Percentiles rank a stretch among this genome's conserved stretches.
phyloP scores from a whole-genome alignment of 1,140 invertebrate genomes.

The Leptinotarsa lineolata region DNA sequence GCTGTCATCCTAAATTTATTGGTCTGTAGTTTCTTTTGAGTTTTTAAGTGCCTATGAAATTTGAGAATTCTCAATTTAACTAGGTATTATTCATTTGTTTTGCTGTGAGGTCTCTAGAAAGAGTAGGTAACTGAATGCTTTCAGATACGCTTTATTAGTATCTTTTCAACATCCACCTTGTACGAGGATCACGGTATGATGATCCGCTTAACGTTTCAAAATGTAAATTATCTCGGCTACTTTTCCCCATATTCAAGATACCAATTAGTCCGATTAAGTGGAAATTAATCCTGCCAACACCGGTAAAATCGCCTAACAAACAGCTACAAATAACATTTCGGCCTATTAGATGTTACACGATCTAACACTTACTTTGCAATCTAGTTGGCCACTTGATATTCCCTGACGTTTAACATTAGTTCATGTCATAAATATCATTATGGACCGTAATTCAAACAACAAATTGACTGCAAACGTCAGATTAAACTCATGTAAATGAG shows the following conservation, averaged over 20 bases:
- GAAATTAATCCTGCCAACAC: slow-evolving; percentile 22
- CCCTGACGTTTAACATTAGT: slow-evolving; percentile 30
- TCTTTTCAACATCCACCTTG: too few relatives aligned
- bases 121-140: too few relatives aligned
- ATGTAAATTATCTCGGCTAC: background rate
- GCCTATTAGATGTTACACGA: slow-evolving; percentile 29
- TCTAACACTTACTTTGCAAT: slow-evolving; percentile 31
- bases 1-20: too few relatives aligned
- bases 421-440: slow-evolving; percentile 30
- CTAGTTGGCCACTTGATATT: slow-evolving; percentile 27
- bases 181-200: too few relatives aligned
- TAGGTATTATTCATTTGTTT: too few relatives aligned
- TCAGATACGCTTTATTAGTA: too few relatives aligned
- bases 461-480: slow-evolving; percentile 31
- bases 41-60: too few relatives aligned
- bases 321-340: slow-evolving; percentile 22
- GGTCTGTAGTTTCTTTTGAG: too few relatives aligned
- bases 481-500: slow-evolving; percentile 32
- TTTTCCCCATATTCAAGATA: slow-evolving; percentile 17
- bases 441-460: slow-evolving; percentile 31
- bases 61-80: too few relatives aligned
- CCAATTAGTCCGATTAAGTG: slow-evolving; percentile 27
- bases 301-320: slow-evolving; percentile 23
- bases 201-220: slow-evolving; percentile 1
- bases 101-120: too few relatives aligned